A percentile compares a stretch with the other conserved stretches of the same genome.
phyloP scores from a whole-genome alignment of 2,113 vertebrate species.

The Natator depressus region DNA sequence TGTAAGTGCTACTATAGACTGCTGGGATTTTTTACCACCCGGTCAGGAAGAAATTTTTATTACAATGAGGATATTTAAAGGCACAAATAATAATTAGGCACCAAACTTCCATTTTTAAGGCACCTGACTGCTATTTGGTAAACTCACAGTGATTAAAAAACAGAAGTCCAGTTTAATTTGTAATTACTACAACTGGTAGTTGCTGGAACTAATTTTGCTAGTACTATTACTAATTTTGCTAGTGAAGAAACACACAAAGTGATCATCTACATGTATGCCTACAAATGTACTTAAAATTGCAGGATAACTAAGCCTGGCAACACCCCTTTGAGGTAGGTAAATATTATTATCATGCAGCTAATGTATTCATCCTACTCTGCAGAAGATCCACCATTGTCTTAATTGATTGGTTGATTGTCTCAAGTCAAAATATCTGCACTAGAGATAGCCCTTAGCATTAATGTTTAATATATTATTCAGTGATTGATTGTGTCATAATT shows the following conservation, averaged over 20 bases:
- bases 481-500: background rate
- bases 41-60: background rate
- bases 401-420: background rate
- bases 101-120: background rate
- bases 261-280: background rate
- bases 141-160: background rate
- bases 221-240: background rate
- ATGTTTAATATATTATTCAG: background rate
- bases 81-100: background rate
- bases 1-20: background rate
- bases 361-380: background rate
- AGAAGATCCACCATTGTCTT: background rate
- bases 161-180: background rate
- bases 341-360: background rate
- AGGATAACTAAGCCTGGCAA: background rate
- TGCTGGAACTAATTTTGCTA: background rate
- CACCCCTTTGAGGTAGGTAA: background rate
- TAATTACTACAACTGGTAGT: background rate
- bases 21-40: background rate
- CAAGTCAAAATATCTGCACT: background rate
- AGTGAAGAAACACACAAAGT: background rate
- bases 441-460: background rate
- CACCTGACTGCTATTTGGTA: background rate
- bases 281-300: background rate
- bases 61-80: background rate